These are phyloP conservation scores for Listronotus bonariensis DNA, from an alignment of 1,140 invertebrate genomes.

Conservation along the genomic window DNA sequence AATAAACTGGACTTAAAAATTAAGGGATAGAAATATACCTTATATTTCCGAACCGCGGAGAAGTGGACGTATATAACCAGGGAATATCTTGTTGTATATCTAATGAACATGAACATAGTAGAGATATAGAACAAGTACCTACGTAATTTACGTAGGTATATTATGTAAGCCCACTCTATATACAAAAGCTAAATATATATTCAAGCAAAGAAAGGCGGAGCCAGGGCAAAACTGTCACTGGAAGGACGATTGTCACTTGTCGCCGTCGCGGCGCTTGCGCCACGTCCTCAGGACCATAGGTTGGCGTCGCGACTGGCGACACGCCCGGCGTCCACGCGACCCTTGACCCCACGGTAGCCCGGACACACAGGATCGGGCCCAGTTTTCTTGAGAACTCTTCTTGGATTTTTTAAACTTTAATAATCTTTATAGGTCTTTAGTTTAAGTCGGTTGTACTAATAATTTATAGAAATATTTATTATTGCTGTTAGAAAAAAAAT, in stretches of 20 bases:
- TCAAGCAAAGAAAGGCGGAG: constrained; percentile 47
- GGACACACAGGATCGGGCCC: constrained; percentile 42
- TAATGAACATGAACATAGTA: too few species aligned
- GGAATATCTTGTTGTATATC: too few species aligned
- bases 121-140: too few species aligned
- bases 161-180: too few species aligned
- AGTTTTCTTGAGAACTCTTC: constrained; percentile 7
- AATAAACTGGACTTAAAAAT: too few species aligned
- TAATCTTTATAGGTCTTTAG: too few species aligned
- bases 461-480: too few species aligned
- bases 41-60: too few species aligned
- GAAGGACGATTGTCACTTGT: constrained; percentile 54
- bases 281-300: constrained; percentile 52
- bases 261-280: constrained; percentile 51
- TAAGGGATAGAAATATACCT: too few species aligned
- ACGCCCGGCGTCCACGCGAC: constrained; percentile 55
- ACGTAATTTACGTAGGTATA: too few species aligned
- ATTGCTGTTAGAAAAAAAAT: too few species aligned
- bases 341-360: constrained; percentile 54
- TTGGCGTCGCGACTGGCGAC: constrained; percentile 52
- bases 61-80: background rate
- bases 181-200: constrained; percentile 14
- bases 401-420: background rate
- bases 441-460: too few species aligned
- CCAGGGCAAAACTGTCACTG: constrained; percentile 53